phyloP scores from a whole-genome alignment of 2,113 vertebrate species.

The Hemichromis elongatus region DNA sequence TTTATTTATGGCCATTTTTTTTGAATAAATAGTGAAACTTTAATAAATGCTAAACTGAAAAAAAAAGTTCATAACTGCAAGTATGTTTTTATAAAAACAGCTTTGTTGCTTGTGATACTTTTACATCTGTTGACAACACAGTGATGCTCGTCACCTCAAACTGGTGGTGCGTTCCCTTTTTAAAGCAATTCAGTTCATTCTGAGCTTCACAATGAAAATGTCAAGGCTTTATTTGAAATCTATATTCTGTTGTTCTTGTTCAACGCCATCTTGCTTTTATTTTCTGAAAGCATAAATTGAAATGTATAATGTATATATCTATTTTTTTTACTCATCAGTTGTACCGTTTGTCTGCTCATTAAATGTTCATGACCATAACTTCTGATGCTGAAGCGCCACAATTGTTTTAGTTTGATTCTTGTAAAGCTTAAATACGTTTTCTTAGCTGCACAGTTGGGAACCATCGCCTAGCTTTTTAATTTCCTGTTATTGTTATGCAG shows the following conservation, averaged over 20 bases:
- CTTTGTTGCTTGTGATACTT: background rate
- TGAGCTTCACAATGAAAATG: background rate
- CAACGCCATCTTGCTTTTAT: background rate
- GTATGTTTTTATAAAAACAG: constrained; percentile 40
- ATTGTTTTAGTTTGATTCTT: background rate
- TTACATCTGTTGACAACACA: background rate
- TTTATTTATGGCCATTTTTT: constrained; percentile 25
- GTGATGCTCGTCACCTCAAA: background rate
- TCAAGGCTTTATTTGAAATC: background rate
- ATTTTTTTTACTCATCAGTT: background rate
- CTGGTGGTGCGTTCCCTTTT: too few relatives aligned
- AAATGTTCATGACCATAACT: background rate
- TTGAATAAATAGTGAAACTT: background rate
- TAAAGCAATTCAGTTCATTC: background rate
- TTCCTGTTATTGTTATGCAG: background rate
- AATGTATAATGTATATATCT: background rate
- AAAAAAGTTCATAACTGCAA: constrained; percentile 4
- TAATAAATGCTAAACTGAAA: background rate
- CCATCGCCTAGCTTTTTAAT: background rate
- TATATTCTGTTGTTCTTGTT: background rate
- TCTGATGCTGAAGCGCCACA: background rate
- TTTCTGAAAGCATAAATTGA: background rate
- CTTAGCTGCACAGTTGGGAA: background rate
- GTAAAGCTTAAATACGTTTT: background rate
- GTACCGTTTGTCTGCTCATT: background rate